These are phyloP conservation scores for Chloroceryle aenea DNA, from an alignment of 2,113 vertebrate genomes.

Conservation along the genomic window DNA sequence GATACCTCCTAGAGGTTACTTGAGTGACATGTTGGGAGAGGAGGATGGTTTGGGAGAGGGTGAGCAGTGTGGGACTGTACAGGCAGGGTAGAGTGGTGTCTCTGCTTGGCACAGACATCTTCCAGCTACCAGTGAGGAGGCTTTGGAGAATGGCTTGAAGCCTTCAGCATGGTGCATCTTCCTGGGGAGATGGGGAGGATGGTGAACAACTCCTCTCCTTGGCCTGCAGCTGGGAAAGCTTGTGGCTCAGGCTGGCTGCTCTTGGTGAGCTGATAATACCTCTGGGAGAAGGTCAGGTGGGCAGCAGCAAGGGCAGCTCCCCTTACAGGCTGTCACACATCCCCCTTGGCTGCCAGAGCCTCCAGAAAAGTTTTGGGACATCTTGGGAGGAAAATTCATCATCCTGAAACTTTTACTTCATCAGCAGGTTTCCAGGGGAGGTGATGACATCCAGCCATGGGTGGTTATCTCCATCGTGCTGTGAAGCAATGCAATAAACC, in stretches of 20 bases:
- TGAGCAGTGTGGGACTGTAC: background rate
- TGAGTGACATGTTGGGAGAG: background rate
- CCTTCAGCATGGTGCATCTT: background rate
- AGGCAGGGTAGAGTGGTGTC: background rate
- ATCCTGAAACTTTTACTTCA: background rate
- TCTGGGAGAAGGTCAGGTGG: conserved; percentile 34
- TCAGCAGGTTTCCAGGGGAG: background rate
- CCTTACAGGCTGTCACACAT: background rate
- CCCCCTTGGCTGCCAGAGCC: background rate
- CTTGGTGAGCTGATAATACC: background rate
- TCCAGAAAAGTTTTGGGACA: background rate
- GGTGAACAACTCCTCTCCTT: background rate
- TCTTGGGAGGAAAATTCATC: background rate
- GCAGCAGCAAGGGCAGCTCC: conserved; percentile 30
- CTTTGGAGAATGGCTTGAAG: background rate
- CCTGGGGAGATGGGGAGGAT: background rate
- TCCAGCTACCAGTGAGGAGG: background rate
- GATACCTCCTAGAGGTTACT: rapidly evolving
- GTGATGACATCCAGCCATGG: background rate
- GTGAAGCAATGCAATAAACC: background rate
- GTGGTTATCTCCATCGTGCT: rapidly evolving
- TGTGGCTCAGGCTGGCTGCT: background rate
- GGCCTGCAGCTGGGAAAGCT: background rate
- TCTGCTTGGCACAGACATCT: background rate
- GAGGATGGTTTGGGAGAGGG: background rate